Base-by-base conservation (phyloP, 1,140 invertebrate species). In the Panulirus ornatus region DNA sequence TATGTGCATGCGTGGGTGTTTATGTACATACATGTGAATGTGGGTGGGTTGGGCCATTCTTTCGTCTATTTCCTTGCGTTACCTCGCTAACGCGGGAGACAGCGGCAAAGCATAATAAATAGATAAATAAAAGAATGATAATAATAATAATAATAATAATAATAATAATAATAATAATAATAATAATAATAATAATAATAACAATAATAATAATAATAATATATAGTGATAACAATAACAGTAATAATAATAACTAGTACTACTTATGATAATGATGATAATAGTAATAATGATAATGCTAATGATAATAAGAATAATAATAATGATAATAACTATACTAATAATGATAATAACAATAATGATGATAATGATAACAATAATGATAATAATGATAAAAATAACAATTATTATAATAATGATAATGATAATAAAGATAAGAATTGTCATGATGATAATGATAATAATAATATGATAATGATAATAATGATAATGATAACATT, bases 381-480 rank as follows among this genome's bases (percentile, higher is more conserved):
- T 22, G 22, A 79, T 44, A 73, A 1, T 34, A 73, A 73, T 34
- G 34, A 73, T 5, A 36, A 73, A 14, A 36, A 73, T 34, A 73
- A 73, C 38, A 73, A 73, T 73, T 30, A 73, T 73, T 30, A 73
- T 36, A 73, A 14, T 34, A 30, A 36, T 73, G 40, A 40, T 40
- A 42, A 76, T 76, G 22, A 76, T 76, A 76, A 76, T 76, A 76
- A 76, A 22, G 22, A 76, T 40, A 42, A 76, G 8, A 76, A 42
- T 11, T 22, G 5, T 0, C 9, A 42, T 9, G 5, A 76, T 8
- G 9, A 42, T 11, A 76, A 76, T 11, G 42, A 42, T 11, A 76
- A 76, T 38, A 76, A 76, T 38, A 76, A 76, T 38, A 76, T n/a
- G n/a, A 76, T 11, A 42, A 76, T 11, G 27, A 42, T 11, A 42